Evolutionary conservation across 2,113 vertebrate genomes (phyloP).

Genomic region (Aplodontia rufa): DNA sequence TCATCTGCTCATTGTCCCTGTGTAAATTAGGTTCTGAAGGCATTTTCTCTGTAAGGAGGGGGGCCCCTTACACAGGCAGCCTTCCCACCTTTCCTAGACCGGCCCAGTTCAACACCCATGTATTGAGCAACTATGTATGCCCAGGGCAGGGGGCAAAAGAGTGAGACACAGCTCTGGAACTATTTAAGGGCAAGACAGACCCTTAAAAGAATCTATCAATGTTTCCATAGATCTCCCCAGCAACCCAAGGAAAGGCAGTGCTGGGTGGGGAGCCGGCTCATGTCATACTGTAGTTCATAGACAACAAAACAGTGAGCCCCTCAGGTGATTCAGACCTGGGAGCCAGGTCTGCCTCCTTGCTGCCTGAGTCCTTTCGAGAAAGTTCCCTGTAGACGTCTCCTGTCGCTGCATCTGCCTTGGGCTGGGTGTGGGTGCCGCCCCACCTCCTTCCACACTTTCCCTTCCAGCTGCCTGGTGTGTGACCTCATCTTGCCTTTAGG

Average conservation of each 20-base stretch:
- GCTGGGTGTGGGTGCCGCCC: not conserved
- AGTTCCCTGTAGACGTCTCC: not conserved
- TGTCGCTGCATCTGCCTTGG: not conserved
- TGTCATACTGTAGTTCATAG: not conserved
- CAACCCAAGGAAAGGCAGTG: not conserved
- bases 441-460: not conserved
- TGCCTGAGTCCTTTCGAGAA: not conserved
- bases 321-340: not conserved
- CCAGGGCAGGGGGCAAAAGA: not conserved
- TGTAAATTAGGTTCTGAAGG: not conserved
- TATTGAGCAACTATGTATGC: not conserved
- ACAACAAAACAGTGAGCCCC: not conserved
- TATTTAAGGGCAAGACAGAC: not conserved
- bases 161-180: not conserved
- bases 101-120: not conserved
- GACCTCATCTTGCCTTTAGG: slow-evolving; percentile 43
- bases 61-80: not conserved
- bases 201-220: not conserved
- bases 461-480: not conserved
- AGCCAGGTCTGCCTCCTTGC: not conserved
- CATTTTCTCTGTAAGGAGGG: too few relatives aligned
- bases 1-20: not conserved
- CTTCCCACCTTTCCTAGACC: not conserved
- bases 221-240: not conserved
- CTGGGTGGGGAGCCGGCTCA: not conserved